Base-by-base conservation (phyloP, 2,797 vertebrate genomes). In the Nannoperca australis region DNA sequence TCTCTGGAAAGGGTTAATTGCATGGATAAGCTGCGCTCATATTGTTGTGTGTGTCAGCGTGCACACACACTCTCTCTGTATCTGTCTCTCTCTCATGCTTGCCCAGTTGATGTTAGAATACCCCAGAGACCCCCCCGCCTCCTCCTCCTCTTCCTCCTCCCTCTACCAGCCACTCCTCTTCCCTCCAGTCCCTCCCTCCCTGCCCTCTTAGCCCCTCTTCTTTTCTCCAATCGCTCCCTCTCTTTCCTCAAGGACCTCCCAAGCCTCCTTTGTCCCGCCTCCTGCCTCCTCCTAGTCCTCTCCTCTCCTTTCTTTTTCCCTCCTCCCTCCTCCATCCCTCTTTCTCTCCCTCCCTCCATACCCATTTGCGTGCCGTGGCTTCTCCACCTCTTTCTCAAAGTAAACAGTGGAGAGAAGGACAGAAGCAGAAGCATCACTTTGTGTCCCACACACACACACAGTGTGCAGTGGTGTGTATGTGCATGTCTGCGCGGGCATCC, bases 91-190 rank as follows among this genome's bases (percentile, higher is more conserved):
- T 81, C 50, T 73, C 74, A 79, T 67, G 60, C 83, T 83, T 94
- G 91, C 93, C 93, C 87, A 95, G 95, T 94, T 95, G 95, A 95
- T 95, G 95, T 94, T 92, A 95, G 95, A 95, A 96, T 96, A 94
- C 96, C 95, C 96, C 93, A 86, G 95, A 96, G 95, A 94, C 50
- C 58, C 83, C 83, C 78, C 62, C 69, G 55, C 79, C 69, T 58
- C 49, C 92, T 94, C 94, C 47, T 62, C 61, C 64, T 64, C 50
- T 50, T 36, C 53, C 63, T 30, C 70, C 45, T 24, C 42, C 20
- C 18, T 18, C 70, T 56, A 55, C 34, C 55, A 66, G 76, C 79
- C 24, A 92, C 73, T 73, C 78, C 73, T 59, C 55, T 93, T 82
- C 61, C 14, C 49, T 55, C 76, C 62, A 70, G 55, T 64, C 83